A percentile compares a stretch with the other conserved stretches of the same genome.
Conservation (phyloP, 2,888 invertebrate genomes). For the Tenthredo scrophulariae region DNA sequence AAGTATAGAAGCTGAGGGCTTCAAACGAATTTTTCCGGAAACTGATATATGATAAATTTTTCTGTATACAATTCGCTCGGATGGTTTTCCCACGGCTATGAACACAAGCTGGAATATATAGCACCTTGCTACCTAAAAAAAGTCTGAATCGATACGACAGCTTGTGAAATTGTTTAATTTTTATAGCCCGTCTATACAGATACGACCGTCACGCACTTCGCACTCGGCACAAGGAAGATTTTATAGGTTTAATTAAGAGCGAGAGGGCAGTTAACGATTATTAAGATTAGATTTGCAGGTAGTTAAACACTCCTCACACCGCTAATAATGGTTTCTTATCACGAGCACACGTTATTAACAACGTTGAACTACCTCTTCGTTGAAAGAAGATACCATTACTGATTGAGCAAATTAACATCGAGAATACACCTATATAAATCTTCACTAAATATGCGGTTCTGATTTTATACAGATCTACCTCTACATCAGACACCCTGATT, state of each 20-base stretch:
- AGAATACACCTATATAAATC: neutral
- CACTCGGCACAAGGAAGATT: constrained; percentile 32
- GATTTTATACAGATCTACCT: neutral
- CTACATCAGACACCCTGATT: constrained; percentile 8
- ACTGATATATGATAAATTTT: constrained; percentile 7
- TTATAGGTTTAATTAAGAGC: constrained; percentile 47
- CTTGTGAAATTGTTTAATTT: constrained; percentile 48
- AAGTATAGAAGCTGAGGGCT: neutral
- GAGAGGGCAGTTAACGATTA: constrained; percentile 49
- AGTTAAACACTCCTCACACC: constrained; percentile 21
- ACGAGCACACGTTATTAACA: constrained; percentile 35
- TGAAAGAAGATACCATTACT: constrained; percentile 17
- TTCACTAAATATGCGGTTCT: neutral
- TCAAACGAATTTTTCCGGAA: constrained; percentile 12
- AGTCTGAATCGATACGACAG: constrained; percentile 7
- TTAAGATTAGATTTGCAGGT: constrained; percentile 48
- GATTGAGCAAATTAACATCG: constrained; percentile 7
- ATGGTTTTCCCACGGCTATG: constrained; percentile 3
- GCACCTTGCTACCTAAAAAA: neutral
- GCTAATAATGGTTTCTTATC: constrained; percentile 42
- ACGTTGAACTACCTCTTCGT: constrained; percentile 3
- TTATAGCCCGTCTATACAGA: constrained; percentile 22
- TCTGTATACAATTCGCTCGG: neutral
- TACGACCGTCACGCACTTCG: constrained; percentile 45
- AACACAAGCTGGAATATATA: neutral